phyloP scores from a whole-genome alignment of 2,888 invertebrate species.

The Lepidonotus clava region DNA sequence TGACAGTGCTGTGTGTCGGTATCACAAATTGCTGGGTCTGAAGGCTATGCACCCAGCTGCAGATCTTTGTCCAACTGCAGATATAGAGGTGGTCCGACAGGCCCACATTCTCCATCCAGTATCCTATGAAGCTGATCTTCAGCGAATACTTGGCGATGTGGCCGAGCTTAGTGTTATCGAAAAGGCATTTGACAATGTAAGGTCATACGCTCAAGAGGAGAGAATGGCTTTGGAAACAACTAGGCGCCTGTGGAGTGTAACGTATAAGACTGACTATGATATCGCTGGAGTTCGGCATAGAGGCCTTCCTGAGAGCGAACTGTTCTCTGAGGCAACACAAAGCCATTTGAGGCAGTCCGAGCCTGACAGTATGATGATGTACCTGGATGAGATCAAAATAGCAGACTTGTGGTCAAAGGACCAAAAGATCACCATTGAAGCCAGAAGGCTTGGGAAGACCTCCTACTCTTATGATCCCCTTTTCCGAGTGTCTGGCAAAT shows the following conservation, averaged over 20 bases:
- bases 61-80: constrained; percentile 4
- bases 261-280: not conserved
- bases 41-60: not conserved
- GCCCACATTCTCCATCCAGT: constrained; percentile 1
- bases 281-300: not conserved
- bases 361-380: not conserved
- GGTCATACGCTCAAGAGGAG: not conserved
- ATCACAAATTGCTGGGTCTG: not conserved
- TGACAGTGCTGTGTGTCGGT: not conserved
- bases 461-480: constrained; percentile 4
- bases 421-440: constrained; percentile 6
- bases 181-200: not conserved
- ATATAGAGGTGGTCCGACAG: constrained; percentile 5
- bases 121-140: not conserved
- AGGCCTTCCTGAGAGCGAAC: not conserved
- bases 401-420: constrained; percentile 8
- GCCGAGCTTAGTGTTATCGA: not conserved
- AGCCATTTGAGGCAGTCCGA: not conserved
- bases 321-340: not conserved
- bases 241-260: not conserved
- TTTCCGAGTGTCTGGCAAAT: not conserved
- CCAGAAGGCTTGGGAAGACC: not conserved
- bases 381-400: not conserved
- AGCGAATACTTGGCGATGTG: not conserved
- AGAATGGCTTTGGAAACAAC: not conserved